phyloP scores from a whole-genome alignment of 2,113 vertebrate species.

The Chionomys nivalis region DNA sequence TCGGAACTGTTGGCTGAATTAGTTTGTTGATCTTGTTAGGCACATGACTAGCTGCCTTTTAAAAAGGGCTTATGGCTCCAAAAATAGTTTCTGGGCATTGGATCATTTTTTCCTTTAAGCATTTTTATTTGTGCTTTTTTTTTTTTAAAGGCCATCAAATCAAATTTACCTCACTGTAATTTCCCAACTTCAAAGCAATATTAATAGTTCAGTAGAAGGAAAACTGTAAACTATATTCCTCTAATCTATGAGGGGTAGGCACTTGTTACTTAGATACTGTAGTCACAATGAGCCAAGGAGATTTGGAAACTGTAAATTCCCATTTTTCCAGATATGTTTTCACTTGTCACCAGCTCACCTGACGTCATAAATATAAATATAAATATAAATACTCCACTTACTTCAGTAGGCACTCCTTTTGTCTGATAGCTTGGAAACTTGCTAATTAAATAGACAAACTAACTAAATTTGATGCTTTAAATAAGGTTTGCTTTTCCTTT shows the following conservation, averaged over 20 bases:
- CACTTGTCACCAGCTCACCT: conserved; percentile 56
- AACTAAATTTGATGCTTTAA: conserved; percentile 16
- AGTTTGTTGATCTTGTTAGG: conserved; percentile 40
- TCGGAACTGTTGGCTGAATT: not conserved
- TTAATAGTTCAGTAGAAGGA: conserved; percentile 74
- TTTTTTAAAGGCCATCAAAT: conserved; percentile 50
- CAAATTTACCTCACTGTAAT: conserved; percentile 72
- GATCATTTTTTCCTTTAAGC: conserved; percentile 60
- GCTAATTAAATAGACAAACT: not conserved
- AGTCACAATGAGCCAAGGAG: conserved; percentile 62
- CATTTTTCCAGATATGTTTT: conserved; percentile 64
- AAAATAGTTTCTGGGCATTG: conserved; percentile 36
- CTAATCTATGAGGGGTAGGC: conserved; percentile 52
- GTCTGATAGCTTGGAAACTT: not conserved
- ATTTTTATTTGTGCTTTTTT: conserved; percentile 40
- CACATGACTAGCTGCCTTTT: conserved; percentile 65
- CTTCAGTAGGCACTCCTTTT: not conserved
- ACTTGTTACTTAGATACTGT: conserved; percentile 59
- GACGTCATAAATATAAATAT: conserved; percentile 52
- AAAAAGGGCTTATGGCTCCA: conserved; percentile 41
- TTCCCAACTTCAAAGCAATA: conserved; percentile 69
- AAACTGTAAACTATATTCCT: conserved; percentile 54
- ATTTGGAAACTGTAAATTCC: conserved; percentile 58
- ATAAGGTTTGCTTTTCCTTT: conserved; percentile 1
- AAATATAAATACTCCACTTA: conserved; percentile 33